phyloP scores from a whole-genome alignment of 1,140 invertebrate genomes.

The Pentalonia nigronervosa region DNA sequence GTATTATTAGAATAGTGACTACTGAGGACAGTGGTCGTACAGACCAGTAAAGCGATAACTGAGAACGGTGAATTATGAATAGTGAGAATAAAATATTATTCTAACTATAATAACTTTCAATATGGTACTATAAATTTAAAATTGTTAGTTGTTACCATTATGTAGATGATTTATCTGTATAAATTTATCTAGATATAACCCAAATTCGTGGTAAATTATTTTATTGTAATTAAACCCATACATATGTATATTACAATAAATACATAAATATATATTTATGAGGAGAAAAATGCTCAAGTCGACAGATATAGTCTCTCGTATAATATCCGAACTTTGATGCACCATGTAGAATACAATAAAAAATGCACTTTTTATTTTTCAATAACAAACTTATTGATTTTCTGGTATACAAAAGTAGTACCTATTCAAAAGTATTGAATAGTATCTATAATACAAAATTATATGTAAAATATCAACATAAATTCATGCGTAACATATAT shows the following conservation, averaged over 20 bases:
- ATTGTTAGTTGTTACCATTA: too few species aligned
- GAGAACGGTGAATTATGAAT: too few species aligned
- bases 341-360: neutral
- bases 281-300: neutral
- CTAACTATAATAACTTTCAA: too few species aligned
- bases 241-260: neutral
- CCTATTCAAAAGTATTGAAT: neutral
- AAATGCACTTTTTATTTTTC: neutral
- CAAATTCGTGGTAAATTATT: neutral
- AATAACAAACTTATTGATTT: slow-evolving; percentile 15
- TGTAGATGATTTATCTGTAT: too few species aligned
- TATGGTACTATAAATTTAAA: too few species aligned
- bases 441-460: neutral
- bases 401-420: neutral
- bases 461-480: neutral
- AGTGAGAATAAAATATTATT: too few species aligned
- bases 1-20: too few species aligned
- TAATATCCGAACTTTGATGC: neutral
- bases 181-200: too few species aligned
- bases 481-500: neutral
- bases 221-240: neutral
- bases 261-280: neutral
- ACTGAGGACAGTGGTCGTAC: too few species aligned
- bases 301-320: neutral
- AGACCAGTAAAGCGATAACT: too few species aligned